Percentiles rank a stretch among this genome's conserved stretches.
These are phyloP conservation scores for Hydrozoanthus tunicans DNA, from an alignment of 64 coral and sea anemone species.

Conservation along the genomic window DNA sequence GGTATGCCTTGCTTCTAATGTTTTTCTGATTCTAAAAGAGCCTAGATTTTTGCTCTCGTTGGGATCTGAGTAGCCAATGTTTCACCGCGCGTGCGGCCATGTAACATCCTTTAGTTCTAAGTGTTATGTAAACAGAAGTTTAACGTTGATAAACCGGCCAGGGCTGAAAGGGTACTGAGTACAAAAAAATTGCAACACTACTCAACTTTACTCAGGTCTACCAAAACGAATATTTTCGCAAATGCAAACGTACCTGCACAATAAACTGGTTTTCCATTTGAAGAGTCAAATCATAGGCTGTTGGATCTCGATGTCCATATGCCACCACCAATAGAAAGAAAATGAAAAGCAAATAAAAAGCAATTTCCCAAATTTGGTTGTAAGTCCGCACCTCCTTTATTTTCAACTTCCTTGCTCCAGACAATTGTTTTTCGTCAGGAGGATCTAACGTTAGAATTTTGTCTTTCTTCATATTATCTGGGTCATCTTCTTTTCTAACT, in stretches of 20 bases:
- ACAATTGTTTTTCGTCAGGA: conserved; percentile 12
- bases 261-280: conserved; percentile 61
- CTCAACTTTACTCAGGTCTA: too few species aligned
- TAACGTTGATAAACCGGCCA: too few species aligned
- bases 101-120: too few species aligned
- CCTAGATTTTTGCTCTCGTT: too few species aligned
- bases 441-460: not conserved
- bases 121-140: too few species aligned
- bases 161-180: too few species aligned
- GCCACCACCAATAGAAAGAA: conserved; percentile 78
- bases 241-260: conserved; percentile 16
- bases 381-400: conserved; percentile 46
- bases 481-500: conserved; percentile 45
- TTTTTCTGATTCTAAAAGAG: too few species aligned
- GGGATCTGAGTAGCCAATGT: too few species aligned
- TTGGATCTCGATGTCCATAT: conserved; percentile 80
- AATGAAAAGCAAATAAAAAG: conserved; percentile 71
- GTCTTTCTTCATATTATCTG: not conserved
- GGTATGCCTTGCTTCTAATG: too few species aligned
- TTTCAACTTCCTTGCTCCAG: conserved; percentile 26
- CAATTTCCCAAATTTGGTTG: conserved; percentile 63
- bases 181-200: too few species aligned
- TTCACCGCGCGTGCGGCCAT: too few species aligned
- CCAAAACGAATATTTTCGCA: not conserved
- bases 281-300: conserved; percentile 60